Conservation (phyloP, 2,888 invertebrate genomes). For the Aplocera efformata region DNA sequence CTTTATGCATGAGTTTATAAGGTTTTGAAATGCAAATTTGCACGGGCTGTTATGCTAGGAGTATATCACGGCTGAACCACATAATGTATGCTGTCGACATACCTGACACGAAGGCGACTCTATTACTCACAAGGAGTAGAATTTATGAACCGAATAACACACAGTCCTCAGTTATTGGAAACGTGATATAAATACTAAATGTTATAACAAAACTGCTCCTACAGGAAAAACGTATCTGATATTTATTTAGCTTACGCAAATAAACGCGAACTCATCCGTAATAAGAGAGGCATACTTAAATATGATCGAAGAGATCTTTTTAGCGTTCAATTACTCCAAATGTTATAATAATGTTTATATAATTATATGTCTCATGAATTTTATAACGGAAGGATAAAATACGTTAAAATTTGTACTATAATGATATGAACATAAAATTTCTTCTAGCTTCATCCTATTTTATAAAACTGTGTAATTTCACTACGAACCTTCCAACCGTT, state of each 20-base stretch:
- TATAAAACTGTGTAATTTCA: too few species aligned
- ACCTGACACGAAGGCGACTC: slow-evolving; percentile 60
- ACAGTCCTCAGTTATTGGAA: slow-evolving; percentile 66
- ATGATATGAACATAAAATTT: too few species aligned
- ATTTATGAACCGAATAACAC: slow-evolving; percentile 71
- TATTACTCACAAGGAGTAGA: slow-evolving; percentile 61
- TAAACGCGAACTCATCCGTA: too few species aligned
- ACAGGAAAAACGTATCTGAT: slow-evolving; percentile 6
- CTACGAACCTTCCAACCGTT: too few species aligned
- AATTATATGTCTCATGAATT: too few species aligned
- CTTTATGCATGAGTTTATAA: slow-evolving; percentile 21
- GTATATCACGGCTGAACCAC: slow-evolving; percentile 47
- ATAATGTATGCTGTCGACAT: slow-evolving; percentile 66
- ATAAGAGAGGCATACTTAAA: too few species aligned
- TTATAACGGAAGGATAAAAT: too few species aligned
- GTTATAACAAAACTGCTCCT: slow-evolving; percentile 29
- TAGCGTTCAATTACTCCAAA: too few species aligned
- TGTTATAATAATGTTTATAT: too few species aligned
- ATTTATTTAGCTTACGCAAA: slow-evolving; percentile 3
- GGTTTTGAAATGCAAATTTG: slow-evolving; percentile 13
- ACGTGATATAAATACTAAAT: slow-evolving; percentile 64
- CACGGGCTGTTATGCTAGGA: slow-evolving; percentile 18
- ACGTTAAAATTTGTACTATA: too few species aligned
- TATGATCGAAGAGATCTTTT: too few species aligned
- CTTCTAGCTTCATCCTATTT: too few species aligned